Conservation (phyloP, 2,113 vertebrate species). For the Shinisaurus crocodilurus region DNA sequence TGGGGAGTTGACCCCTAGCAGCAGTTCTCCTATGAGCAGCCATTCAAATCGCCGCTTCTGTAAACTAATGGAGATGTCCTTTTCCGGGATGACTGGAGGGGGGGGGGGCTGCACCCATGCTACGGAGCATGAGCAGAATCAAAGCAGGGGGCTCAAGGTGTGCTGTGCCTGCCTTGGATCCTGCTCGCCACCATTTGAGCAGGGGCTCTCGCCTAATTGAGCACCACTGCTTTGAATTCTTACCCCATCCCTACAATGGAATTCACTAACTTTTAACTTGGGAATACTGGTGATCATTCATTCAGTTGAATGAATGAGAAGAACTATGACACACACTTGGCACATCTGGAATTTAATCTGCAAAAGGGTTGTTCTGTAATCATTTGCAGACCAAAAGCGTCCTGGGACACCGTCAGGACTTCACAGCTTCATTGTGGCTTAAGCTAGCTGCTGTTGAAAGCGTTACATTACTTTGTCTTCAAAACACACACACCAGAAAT, state of each 20-base stretch:
- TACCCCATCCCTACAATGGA: background rate
- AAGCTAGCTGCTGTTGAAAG: background rate
- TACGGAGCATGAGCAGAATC: background rate
- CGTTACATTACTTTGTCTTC: background rate
- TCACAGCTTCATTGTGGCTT: background rate
- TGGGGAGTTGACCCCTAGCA: background rate
- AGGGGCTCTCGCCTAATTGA: background rate
- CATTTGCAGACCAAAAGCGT: background rate
- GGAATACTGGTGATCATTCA: background rate
- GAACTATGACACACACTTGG: background rate
- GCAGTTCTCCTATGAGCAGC: background rate
- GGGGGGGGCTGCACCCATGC: too few species aligned
- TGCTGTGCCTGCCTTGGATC: background rate
- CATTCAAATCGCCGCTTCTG: background rate
- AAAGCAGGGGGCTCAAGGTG: background rate
- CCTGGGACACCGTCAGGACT: background rate
- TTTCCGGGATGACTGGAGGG: too few species aligned
- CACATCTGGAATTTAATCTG: background rate
- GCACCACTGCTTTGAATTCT: background rate
- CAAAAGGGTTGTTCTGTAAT: background rate
- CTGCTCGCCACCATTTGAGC: background rate
- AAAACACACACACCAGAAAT: background rate
- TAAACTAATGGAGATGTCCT: background rate
- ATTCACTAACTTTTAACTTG: background rate
- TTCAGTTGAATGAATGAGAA: rapidly evolving